A percentile compares a stretch with the other conserved stretches of the same genome.
Evolutionary conservation across 1,140 invertebrate species (phyloP).

Genomic region (Charaxes varanes): DNA sequence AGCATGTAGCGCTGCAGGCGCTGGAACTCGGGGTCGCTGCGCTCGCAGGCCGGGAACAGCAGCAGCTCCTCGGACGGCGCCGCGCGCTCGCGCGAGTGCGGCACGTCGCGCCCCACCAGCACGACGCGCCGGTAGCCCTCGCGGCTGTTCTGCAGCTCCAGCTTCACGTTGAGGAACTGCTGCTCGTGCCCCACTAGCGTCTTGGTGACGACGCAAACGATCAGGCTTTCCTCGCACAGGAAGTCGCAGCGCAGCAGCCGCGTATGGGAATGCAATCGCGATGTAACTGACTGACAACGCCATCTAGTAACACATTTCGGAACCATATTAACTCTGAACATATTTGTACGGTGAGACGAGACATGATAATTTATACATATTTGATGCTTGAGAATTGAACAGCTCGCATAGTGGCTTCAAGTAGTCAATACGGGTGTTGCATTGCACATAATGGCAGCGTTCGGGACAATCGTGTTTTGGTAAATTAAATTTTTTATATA

Average conservation of each 20-base stretch:
- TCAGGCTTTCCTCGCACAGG: slow-evolving; percentile 22
- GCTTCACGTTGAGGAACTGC: slow-evolving; percentile 40
- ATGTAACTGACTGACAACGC: too few species aligned
- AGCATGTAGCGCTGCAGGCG: slow-evolving; percentile 49
- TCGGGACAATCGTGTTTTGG: too few species aligned
- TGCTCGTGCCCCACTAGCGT: slow-evolving; percentile 20
- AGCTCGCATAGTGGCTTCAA: too few species aligned
- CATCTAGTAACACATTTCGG: too few species aligned
- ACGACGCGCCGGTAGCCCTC: slow-evolving; percentile 20
- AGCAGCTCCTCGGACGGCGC: slow-evolving; percentile 2
- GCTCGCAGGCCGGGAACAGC: slow-evolving; percentile 22
- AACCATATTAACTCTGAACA: too few species aligned
- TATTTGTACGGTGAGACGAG: too few species aligned
- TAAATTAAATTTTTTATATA: too few species aligned
- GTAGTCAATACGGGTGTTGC: too few species aligned
- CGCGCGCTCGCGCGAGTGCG: neutral
- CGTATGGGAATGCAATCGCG: too few species aligned
- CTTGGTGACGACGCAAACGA: slow-evolving; percentile 54
- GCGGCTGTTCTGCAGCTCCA: slow-evolving; percentile 15
- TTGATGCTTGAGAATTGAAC: too few species aligned
- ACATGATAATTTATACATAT: too few species aligned
- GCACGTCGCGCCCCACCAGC: slow-evolving; percentile 28
- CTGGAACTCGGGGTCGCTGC: slow-evolving; percentile 24
- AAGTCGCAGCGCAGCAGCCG: slow-evolving; percentile 57
- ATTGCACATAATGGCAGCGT: too few species aligned